These are phyloP conservation scores for Drosophila novamexicana DNA, from an alignment of 1,140 invertebrate genomes.

Conservation along the genomic window DNA sequence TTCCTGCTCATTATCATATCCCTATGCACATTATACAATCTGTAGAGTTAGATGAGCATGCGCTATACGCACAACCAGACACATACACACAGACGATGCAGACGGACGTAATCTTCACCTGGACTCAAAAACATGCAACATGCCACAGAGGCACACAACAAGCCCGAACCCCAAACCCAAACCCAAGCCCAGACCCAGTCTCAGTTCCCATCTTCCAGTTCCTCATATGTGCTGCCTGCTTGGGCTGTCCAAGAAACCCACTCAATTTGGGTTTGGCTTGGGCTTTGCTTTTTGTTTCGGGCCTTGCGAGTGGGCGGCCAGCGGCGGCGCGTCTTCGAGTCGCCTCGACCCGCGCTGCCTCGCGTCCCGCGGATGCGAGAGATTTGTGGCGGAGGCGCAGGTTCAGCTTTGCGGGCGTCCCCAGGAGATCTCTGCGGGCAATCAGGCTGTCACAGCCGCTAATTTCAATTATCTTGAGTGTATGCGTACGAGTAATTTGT, in stretches of 20 bases:
- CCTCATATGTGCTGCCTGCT: background rate
- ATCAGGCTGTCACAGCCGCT: constrained; percentile 79
- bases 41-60: constrained; percentile 48
- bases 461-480: constrained; percentile 80
- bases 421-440: constrained; percentile 64
- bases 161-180: background rate
- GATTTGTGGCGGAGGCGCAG: constrained; percentile 55
- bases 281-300: constrained; percentile 32
- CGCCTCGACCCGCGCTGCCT: constrained; percentile 24
- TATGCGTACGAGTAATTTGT: constrained; percentile 70
- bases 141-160: background rate
- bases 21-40: constrained; percentile 62
- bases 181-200: background rate
- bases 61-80: constrained; percentile 31
- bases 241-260: constrained; percentile 72
- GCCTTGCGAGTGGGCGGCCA: constrained; percentile 59
- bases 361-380: background rate
- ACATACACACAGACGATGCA: background rate
- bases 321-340: background rate
- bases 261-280: constrained; percentile 75
- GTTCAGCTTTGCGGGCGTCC: constrained; percentile 25
- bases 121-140: background rate
- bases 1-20: constrained; percentile 81
- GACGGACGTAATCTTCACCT: background rate
- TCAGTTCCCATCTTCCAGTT: background rate